Percentiles rank a stretch among this genome's conserved stretches.
Conservation (phyloP, 2,797 vertebrate species). For the Hyperoplus immaculatus region DNA sequence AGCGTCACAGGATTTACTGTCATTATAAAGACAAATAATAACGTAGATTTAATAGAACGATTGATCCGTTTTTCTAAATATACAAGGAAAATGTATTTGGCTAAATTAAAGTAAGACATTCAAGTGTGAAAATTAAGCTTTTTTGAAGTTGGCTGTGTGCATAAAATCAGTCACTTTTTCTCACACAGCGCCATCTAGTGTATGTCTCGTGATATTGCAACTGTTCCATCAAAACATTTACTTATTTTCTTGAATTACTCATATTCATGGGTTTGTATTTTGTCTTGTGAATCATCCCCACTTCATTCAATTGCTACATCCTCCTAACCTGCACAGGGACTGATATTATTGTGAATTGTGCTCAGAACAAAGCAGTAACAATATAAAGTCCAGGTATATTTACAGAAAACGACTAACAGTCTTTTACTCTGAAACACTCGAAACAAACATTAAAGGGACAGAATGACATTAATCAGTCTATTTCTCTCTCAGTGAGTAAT, state of each 20-base stretch:
- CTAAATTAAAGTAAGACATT: background rate
- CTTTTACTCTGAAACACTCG: background rate
- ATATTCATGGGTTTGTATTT: background rate
- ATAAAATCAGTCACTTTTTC: slow-evolving; percentile 16
- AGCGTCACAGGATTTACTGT: background rate
- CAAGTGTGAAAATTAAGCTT: slow-evolving; percentile 7
- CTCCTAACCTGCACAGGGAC: background rate
- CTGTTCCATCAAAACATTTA: background rate
- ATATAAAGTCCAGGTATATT: background rate
- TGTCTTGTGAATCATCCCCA: background rate
- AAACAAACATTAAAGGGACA: slow-evolving; percentile 20
- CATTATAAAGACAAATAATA: background rate
- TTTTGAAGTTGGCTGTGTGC: slow-evolving; percentile 29
- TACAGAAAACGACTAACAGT: background rate
- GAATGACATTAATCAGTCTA: slow-evolving; percentile 17
- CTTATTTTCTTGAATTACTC: background rate
- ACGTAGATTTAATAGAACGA: background rate
- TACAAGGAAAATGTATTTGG: background rate
- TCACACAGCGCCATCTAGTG: slow-evolving; percentile 74
- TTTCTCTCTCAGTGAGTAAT: slow-evolving; percentile 31
- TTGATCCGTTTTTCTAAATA: background rate
- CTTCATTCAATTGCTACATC: background rate
- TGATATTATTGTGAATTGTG: background rate
- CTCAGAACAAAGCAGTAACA: background rate
- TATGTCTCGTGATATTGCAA: slow-evolving; percentile 11